Percentiles rank a stretch among this genome's conserved stretches.
These are phyloP conservation scores for Nephrotoma appendiculata DNA, from an alignment of 2,888 invertebrate genomes.

Conservation along the genomic window DNA sequence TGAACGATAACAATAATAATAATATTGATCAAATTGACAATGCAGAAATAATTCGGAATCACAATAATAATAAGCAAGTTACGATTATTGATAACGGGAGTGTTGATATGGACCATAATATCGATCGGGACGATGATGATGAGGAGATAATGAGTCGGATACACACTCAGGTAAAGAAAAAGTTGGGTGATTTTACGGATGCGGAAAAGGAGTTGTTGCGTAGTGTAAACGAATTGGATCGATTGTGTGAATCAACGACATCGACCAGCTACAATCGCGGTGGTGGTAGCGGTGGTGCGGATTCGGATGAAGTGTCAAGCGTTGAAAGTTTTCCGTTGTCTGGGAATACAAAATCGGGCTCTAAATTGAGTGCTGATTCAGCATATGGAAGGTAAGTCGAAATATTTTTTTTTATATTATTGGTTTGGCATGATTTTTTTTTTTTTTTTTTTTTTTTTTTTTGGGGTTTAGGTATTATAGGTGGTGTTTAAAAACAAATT, in stretches of 20 bases:
- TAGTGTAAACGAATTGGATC: conserved; percentile 9
- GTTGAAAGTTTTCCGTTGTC: conserved; percentile 18
- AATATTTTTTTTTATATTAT: not conserved
- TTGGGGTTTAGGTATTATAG: not conserved
- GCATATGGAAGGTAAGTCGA: conserved; percentile 66
- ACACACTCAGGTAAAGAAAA: not conserved
- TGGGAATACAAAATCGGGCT: conserved; percentile 8
- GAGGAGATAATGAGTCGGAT: conserved; percentile 15
- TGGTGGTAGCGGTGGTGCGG: conserved; percentile 14
- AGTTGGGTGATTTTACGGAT: not conserved
- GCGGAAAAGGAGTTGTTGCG: conserved; percentile 7
- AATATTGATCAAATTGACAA: not conserved
- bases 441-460: not conserved
- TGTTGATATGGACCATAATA: conserved; percentile 3
- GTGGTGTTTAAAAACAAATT: not conserved
- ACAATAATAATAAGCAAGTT: not conserved
- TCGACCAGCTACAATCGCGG: not conserved
- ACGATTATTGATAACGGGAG: not conserved
- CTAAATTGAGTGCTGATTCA: conserved; percentile 46
- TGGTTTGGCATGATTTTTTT: not conserved
- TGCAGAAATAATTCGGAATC: not conserved
- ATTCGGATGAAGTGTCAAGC: conserved; percentile 31
- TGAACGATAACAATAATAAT: not conserved
- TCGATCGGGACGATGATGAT: conserved; percentile 8
- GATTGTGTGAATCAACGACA: conserved; percentile 6